Conservation (phyloP, 1,140 invertebrate genomes). For the Mycetomoellerius zeteki region DNA sequence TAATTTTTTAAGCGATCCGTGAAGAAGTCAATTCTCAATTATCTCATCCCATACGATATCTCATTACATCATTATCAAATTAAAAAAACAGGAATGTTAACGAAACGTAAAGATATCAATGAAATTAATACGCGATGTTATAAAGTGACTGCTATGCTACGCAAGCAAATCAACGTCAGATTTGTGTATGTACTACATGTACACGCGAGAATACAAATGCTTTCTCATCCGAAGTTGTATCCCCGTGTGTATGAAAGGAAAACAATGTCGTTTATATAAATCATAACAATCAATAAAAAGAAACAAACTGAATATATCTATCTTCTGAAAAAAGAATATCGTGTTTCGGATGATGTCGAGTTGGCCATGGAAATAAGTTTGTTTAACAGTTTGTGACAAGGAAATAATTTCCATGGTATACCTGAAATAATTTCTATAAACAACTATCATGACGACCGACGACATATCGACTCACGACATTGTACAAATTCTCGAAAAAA, state of each 20-base stretch:
- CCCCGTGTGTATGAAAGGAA: slow-evolving; percentile 26
- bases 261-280: slow-evolving; percentile 74
- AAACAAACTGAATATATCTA: slow-evolving; percentile 51
- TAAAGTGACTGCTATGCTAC: slow-evolving; percentile 32
- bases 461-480: slow-evolving; percentile 21
- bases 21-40: slow-evolving; percentile 56
- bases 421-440: slow-evolving; percentile 31
- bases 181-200: slow-evolving; percentile 75
- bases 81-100: slow-evolving; percentile 73
- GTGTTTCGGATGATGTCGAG: neutral
- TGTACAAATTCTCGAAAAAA: slow-evolving; percentile 68
- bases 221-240: too few species aligned
- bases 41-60: slow-evolving; percentile 74
- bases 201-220: too few species aligned
- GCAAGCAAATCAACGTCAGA: slow-evolving; percentile 69
- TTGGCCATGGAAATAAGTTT: slow-evolving; percentile 25
- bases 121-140: slow-evolving; percentile 58
- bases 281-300: slow-evolving; percentile 49
- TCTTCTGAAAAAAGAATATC: slow-evolving; percentile 54
- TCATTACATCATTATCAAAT: slow-evolving; percentile 80
- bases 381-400: slow-evolving; percentile 40
- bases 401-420: slow-evolving; percentile 37
- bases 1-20: slow-evolving; percentile 71
- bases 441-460: slow-evolving; percentile 7
- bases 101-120: slow-evolving; percentile 71